Percentiles rank a stretch among this genome's conserved stretches.
phyloP scores from a whole-genome alignment of 2,797 vertebrate genomes.

The Protosalanx chinensis region DNA sequence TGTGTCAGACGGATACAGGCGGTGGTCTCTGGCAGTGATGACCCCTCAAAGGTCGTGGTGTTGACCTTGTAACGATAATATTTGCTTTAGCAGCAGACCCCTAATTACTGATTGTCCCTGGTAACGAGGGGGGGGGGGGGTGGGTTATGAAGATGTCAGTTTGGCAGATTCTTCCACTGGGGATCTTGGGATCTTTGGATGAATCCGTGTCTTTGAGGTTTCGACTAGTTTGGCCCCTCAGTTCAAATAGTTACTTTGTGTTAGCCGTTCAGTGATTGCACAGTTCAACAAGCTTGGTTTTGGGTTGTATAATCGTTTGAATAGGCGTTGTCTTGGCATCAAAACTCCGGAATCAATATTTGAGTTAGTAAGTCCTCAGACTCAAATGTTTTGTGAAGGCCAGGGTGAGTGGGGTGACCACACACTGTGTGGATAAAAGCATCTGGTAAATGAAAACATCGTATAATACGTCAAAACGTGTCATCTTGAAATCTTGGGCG shows the following conservation, averaged over 20 bases:
- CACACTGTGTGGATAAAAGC: neutral
- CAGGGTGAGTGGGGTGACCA: neutral
- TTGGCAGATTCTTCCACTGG: neutral
- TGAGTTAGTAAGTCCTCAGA: neutral
- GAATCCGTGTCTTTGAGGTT: no score
- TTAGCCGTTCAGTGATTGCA: neutral
- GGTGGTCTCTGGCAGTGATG: constrained; percentile 31
- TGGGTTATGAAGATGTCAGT: constrained; percentile 5
- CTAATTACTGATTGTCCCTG: constrained; percentile 50
- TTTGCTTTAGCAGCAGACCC: constrained; percentile 55
- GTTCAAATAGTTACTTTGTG: neutral
- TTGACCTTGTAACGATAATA: constrained; percentile 60
- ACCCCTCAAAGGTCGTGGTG: constrained; percentile 45
- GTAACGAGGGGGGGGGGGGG: constrained; percentile 22
- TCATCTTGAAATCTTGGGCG: neutral
- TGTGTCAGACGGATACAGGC: constrained; percentile 1
- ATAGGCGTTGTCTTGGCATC: constrained; percentile 8
- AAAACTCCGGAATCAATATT: neutral
- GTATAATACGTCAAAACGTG: neutral
- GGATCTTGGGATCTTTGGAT: no score
- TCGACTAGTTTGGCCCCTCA: no score
- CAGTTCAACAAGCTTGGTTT: neutral
- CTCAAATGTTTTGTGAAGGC: neutral
- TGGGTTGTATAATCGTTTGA: constrained; percentile 2
- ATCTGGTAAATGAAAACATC: no score